Conservation (phyloP, 2,113 vertebrate species). For the Connochaetes taurinus region DNA sequence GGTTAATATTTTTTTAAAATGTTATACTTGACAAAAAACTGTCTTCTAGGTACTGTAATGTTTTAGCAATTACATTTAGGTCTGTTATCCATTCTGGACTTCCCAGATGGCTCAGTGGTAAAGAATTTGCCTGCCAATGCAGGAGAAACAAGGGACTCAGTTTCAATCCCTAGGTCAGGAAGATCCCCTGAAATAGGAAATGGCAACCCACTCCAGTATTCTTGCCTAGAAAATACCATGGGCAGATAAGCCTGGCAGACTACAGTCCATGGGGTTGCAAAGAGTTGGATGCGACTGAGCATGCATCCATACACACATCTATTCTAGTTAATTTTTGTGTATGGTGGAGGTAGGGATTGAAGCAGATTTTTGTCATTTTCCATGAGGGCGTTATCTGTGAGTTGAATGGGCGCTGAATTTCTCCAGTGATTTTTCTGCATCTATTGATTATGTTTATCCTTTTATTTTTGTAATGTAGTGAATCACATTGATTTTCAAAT, state of each 20-base stretch:
- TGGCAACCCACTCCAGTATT: background rate
- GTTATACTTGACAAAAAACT: background rate
- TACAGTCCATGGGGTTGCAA: background rate
- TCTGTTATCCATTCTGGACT: background rate
- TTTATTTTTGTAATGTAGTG: background rate
- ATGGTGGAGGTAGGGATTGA: background rate
- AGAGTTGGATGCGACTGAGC: rapidly evolving
- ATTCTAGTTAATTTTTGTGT: background rate
- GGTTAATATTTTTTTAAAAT: background rate
- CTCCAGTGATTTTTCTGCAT: background rate
- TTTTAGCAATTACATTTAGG: background rate
- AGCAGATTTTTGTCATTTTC: background rate
- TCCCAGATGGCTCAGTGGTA: background rate
- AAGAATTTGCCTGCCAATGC: background rate
- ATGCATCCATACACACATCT: background rate
- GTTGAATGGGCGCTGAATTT: background rate
- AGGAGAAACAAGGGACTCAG: background rate
- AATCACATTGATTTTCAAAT: slow-evolving; percentile 22
- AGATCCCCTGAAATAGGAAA: background rate
- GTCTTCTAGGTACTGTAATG: background rate
- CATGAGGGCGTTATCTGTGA: background rate
- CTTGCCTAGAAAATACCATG: background rate
- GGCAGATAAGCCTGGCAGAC: background rate
- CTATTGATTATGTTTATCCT: background rate
- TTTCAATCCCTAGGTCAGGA: background rate